Evolutionary conservation across 2,888 invertebrate species (phyloP).

Genomic region (Tupiocoris notatus): DNA sequence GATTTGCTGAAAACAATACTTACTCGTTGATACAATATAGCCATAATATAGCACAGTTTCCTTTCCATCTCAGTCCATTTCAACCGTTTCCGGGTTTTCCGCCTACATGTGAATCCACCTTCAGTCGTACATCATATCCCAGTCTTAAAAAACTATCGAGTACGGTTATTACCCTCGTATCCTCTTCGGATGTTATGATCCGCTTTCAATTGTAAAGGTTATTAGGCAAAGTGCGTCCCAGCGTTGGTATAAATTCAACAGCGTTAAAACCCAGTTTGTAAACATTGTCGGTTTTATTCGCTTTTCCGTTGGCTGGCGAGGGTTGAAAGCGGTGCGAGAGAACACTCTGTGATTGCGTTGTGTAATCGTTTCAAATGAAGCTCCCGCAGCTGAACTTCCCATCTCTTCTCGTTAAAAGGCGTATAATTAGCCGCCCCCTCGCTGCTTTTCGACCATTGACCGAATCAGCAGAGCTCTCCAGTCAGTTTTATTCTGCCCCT

Average conservation of each 20-base stretch:
- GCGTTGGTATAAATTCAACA: conserved; percentile 26
- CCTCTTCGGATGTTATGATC: too few relatives aligned
- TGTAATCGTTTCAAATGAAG: conserved; percentile 41
- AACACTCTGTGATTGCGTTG: conserved; percentile 35
- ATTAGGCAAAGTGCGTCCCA: too few relatives aligned
- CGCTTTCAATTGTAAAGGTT: too few relatives aligned
- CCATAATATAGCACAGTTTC: too few relatives aligned
- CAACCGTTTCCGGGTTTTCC: too few relatives aligned
- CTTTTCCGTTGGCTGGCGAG: not conserved
- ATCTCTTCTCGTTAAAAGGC: conserved; percentile 9
- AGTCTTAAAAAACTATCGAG: too few relatives aligned
- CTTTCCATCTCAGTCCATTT: too few relatives aligned
- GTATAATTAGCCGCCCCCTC: conserved; percentile 35
- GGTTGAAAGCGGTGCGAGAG: not conserved
- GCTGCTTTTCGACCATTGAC: not conserved
- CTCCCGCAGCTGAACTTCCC: not conserved
- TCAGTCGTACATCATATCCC: too few relatives aligned
- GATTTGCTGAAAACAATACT: too few relatives aligned
- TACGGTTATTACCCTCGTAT: too few relatives aligned
- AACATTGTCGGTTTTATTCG: conserved; percentile 36
- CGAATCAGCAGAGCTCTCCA: not conserved
- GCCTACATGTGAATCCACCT: too few relatives aligned
- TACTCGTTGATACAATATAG: too few relatives aligned
- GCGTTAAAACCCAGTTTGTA: conserved; percentile 36
- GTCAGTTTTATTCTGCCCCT: not conserved